A percentile compares a stretch with the other conserved stretches of the same genome.
Conservation (phyloP, 2,797 vertebrate genomes). For the Notolabrus celidotus region DNA sequence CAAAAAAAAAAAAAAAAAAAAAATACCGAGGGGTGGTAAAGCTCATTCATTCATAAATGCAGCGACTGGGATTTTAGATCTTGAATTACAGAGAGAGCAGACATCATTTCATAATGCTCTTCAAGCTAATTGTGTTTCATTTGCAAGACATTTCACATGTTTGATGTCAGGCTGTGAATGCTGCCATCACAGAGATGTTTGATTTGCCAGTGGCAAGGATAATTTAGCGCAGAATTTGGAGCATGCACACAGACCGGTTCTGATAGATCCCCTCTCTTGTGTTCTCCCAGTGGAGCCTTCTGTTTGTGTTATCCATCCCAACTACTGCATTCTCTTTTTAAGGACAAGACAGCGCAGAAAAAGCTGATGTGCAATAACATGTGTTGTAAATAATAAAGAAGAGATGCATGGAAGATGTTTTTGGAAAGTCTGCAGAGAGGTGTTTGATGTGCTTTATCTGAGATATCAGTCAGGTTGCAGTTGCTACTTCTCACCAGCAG, state of each 20-base stretch:
- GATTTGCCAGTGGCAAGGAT: slow-evolving; percentile 30
- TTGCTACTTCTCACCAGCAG: slow-evolving; percentile 76
- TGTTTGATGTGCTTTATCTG: slow-evolving; percentile 30
- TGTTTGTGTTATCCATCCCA: slow-evolving; percentile 19
- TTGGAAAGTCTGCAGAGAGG: slow-evolving; percentile 4
- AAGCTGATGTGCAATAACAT: neutral
- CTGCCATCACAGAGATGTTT: slow-evolving; percentile 23
- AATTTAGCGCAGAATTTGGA: slow-evolving; percentile 25
- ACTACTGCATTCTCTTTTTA: neutral
- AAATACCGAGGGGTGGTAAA: slow-evolving; percentile 53
- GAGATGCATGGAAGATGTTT: neutral
- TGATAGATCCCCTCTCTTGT: slow-evolving; percentile 7
- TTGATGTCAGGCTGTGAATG: slow-evolving; percentile 48
- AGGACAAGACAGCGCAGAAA: neutral
- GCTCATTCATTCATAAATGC: slow-evolving; percentile 73
- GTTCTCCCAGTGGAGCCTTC: neutral
- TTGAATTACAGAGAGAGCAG: slow-evolving; percentile 55
- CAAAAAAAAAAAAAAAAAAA: neutral
- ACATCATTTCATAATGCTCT: slow-evolving; percentile 67
- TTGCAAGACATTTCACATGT: slow-evolving; percentile 51
- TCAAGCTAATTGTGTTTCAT: slow-evolving; percentile 62
- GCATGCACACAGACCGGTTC: slow-evolving; percentile 9
- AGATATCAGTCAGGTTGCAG: slow-evolving; percentile 51
- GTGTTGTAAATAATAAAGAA: neutral
- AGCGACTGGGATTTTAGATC: slow-evolving; percentile 61